Evolutionary conservation across 2,888 invertebrate genomes (phyloP).

Genomic region (Pheosia gnoma): DNA sequence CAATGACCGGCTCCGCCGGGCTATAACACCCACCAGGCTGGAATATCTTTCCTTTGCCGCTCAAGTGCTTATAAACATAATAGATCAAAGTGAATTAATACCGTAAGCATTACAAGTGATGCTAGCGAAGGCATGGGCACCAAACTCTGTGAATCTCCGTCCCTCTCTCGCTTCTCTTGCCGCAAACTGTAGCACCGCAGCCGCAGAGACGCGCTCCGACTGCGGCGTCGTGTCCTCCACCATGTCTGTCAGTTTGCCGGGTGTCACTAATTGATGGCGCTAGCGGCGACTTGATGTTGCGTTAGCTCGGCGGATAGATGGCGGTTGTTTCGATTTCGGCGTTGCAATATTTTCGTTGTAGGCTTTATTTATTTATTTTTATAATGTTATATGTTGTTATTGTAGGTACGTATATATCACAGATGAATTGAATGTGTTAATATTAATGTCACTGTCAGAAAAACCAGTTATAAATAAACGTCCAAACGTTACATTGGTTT

Average conservation of each 20-base stretch:
- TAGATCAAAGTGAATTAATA: constrained; percentile 37
- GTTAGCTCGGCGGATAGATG: constrained; percentile 28
- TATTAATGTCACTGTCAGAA: constrained; percentile 36
- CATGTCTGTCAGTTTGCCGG: constrained; percentile 51
- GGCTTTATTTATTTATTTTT: too few species aligned
- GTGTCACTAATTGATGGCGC: constrained; percentile 35
- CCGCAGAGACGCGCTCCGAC: constrained; percentile 68
- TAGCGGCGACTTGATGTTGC: constrained; percentile 10
- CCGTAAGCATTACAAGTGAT: constrained; percentile 74
- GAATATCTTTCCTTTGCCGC: too few species aligned
- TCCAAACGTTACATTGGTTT: constrained; percentile 34
- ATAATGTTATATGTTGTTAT: background rate
- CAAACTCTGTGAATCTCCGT: constrained; percentile 69
- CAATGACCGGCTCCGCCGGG: too few species aligned
- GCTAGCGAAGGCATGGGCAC: constrained; percentile 75
- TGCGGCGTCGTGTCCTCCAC: constrained; percentile 66
- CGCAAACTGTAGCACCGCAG: constrained; percentile 74
- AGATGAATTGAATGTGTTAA: constrained; percentile 3
- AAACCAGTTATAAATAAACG: constrained; percentile 37
- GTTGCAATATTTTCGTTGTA: too few species aligned
- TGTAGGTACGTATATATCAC: constrained; percentile 13
- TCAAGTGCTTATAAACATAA: too few species aligned
- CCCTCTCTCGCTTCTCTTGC: constrained; percentile 76
- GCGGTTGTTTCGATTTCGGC: constrained; percentile 16
- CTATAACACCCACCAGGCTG: too few species aligned